Conservation (phyloP, 2,888 invertebrate species). For the Drosophila borborema region DNA sequence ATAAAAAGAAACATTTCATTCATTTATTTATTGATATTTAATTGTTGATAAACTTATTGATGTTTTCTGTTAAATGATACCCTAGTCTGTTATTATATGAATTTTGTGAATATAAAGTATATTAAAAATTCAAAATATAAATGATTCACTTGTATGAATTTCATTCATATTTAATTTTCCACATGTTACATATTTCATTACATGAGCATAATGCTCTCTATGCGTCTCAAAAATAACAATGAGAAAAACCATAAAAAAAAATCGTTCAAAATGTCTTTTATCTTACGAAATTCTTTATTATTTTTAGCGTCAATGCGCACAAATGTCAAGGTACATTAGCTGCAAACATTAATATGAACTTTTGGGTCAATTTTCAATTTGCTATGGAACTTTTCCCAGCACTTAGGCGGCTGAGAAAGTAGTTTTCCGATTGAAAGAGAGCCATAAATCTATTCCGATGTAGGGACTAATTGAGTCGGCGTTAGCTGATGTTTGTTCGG, state of each 20-base stretch:
- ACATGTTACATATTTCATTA: background rate
- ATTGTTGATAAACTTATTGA: no score
- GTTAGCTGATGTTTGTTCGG: constrained; percentile 37
- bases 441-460: constrained; percentile 55
- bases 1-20: no score
- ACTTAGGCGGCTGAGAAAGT: constrained; percentile 45
- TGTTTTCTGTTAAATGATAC: no score
- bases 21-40: no score
- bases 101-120: no score
- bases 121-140: background rate
- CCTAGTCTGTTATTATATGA: no score
- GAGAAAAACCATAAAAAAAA: constrained; percentile 3
- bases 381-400: constrained; percentile 33
- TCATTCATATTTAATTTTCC: background rate
- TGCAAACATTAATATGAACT: constrained; percentile 25
- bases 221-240: background rate
- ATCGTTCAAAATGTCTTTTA: constrained; percentile 35
- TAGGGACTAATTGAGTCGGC: constrained; percentile 69
- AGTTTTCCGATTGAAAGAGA: constrained; percentile 7
- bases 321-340: constrained; percentile 66
- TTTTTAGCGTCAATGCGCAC: constrained; percentile 19
- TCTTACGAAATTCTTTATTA: constrained; percentile 40
- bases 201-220: background rate
- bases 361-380: constrained; percentile 13
- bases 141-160: no score